Conservation (phyloP, 2,888 invertebrate species). For the Stenchaetothrips biformis region DNA sequence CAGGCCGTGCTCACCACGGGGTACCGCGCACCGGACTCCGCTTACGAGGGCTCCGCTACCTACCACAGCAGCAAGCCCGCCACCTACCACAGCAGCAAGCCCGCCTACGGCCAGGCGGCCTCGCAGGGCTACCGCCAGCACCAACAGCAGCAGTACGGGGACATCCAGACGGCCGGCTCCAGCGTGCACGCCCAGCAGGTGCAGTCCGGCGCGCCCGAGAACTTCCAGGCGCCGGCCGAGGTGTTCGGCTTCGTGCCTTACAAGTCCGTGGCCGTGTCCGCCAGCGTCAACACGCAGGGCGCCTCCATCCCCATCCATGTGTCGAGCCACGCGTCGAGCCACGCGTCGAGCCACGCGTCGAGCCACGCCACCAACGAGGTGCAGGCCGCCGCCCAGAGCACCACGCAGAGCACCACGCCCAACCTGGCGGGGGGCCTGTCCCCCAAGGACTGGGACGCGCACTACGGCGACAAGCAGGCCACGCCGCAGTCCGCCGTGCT, state of each 20-base stretch:
- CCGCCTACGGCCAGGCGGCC: not conserved
- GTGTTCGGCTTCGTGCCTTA: conserved; percentile 29
- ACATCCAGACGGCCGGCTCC: conserved; percentile 24
- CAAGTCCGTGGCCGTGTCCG: conserved; percentile 12
- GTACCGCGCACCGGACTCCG: not conserved
- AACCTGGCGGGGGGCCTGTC: not conserved
- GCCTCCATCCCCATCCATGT: not conserved
- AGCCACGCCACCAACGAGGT: not conserved
- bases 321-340: not conserved
- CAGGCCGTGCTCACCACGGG: conserved; percentile 4
- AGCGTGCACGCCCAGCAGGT: conserved; percentile 24
- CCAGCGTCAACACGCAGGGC: conserved; percentile 9
- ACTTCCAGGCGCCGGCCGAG: conserved; percentile 30
- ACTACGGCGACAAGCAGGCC: conserved; percentile 17
- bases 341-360: not conserved
- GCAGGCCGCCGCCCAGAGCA: not conserved
- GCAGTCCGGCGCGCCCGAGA: not conserved
- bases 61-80: not conserved
- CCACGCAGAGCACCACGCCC: not conserved
- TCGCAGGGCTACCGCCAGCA: not conserved
- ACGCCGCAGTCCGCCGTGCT: conserved; percentile 18
- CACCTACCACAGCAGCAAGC: not conserved
- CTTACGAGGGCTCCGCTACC: not conserved
- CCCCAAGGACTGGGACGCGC: conserved; percentile 11
- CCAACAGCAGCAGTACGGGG: conserved; percentile 21